phyloP scores from a whole-genome alignment of 2,113 vertebrate species.

The Chiloscyllium plagiosum region DNA sequence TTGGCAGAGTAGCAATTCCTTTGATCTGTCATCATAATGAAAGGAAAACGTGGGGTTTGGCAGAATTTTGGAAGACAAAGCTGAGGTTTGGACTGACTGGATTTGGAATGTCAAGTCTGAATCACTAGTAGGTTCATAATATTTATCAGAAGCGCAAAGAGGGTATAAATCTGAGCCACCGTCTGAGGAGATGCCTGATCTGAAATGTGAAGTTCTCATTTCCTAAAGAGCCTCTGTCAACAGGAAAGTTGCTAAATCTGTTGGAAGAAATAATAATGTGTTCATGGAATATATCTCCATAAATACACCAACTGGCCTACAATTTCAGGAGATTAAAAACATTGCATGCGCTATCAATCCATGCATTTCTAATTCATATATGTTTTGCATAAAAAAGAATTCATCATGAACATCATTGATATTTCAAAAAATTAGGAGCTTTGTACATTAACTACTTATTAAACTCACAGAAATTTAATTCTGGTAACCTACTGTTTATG shows the following conservation, averaged over 20 bases:
- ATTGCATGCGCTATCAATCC: background rate
- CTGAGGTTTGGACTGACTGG: background rate
- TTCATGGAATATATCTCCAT: background rate
- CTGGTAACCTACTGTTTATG: background rate
- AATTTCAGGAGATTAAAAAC: background rate
- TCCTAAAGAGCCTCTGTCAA: background rate
- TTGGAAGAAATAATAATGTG: background rate
- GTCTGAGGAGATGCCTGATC: background rate
- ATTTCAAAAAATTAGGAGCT: background rate
- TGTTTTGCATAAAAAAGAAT: background rate
- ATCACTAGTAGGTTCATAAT: background rate
- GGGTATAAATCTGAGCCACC: background rate
- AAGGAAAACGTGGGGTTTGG: background rate
- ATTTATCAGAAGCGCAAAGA: background rate
- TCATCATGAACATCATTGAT: background rate
- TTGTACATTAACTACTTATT: background rate
- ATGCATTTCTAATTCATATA: background rate
- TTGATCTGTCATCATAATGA: background rate
- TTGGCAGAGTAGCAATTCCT: background rate
- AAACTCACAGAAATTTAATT: background rate
- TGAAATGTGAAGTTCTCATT: no score
- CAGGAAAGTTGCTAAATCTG: no score
- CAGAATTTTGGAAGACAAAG: background rate
- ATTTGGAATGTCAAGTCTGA: constrained; percentile 17
- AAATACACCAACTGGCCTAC: background rate